A percentile compares a stretch with the other conserved stretches of the same genome.
Evolutionary conservation across 2,797 vertebrate species (phyloP).

Genomic region (Sarcophilus harrisii): DNA sequence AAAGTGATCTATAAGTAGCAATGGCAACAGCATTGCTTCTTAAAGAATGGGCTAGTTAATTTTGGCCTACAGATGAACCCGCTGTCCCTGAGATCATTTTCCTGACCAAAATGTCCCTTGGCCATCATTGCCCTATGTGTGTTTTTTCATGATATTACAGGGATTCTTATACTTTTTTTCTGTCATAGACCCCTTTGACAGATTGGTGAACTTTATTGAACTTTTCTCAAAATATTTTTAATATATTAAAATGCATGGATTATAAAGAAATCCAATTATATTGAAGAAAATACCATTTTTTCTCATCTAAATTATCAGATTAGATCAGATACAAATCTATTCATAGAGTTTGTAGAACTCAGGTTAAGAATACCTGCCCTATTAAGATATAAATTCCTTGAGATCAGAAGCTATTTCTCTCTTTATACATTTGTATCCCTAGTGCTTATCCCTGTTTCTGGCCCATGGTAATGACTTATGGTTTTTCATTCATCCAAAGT

Average conservation of each 20-base stretch:
- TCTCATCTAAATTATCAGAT: not conserved
- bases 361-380: not conserved
- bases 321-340: too few species aligned
- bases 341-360: not conserved
- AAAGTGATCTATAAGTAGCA: not conserved
- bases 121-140: not conserved
- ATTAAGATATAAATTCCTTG: not conserved
- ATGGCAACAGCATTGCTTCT: not conserved
- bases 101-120: not conserved
- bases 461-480: not conserved
- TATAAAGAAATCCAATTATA: not conserved
- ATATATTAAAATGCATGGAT: not conserved
- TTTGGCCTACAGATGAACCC: not conserved
- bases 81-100: not conserved
- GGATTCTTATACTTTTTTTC: not conserved
- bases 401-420: not conserved
- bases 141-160: not conserved
- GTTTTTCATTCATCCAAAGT: not conserved
- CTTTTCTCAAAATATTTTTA: not conserved
- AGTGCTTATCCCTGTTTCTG: not conserved
- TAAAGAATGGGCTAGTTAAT: not conserved
- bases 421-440: not conserved
- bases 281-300: not conserved
- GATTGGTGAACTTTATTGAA: not conserved
- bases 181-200: not conserved